Base-by-base conservation (phyloP, 2,888 invertebrate genomes). In the Acleris literana region DNA sequence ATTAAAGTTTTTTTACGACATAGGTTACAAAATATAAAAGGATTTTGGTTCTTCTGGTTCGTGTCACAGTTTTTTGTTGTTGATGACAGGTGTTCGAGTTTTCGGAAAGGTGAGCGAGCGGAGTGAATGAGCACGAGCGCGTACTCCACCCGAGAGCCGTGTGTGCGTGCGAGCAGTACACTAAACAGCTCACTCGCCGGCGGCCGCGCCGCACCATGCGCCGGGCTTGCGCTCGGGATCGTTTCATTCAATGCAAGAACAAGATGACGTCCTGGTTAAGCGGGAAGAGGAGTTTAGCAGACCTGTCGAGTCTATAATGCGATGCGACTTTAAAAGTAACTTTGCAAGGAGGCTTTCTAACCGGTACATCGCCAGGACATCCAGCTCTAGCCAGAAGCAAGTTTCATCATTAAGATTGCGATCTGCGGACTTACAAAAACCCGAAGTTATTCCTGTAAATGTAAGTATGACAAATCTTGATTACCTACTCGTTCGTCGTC, bases 291-390 rank as follows among this genome's bases (percentile, higher is more conserved):
- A 85, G 77, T 91, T 90, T 71, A 84, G 83, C 69, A 84, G 80
- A 72, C 88, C 92, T 55, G 90, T 92, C 59, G 92, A 92, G 80
- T 87, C 90, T 18, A 90, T 92, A 69, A 92, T 92, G 92, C 83
- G 85, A 74, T 91, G 90, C 76, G 90, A 92, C 74, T 92, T 92
- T 72, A 92, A 92, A 71, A 92, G 92, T 71, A 92, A 91, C 76
- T 92, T 92, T 70, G 92, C 92, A 1, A 85, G 92, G 74, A 88
- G 84, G 71, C 84, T 92, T 62, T 92, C 92, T n/a, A 88, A 90
- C 74, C 82, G 92, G 63, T 92, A 88, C 72, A 85, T 77, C 67
- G 80, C 87, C 68, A 84, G 83, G 70, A 74, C 87, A 25, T 80
- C 87, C 17, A 73, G 77, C 13, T 70, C 72, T 52, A 74, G 74